phyloP scores from a whole-genome alignment of 2,888 invertebrate species.

The Drosophila atripex region DNA sequence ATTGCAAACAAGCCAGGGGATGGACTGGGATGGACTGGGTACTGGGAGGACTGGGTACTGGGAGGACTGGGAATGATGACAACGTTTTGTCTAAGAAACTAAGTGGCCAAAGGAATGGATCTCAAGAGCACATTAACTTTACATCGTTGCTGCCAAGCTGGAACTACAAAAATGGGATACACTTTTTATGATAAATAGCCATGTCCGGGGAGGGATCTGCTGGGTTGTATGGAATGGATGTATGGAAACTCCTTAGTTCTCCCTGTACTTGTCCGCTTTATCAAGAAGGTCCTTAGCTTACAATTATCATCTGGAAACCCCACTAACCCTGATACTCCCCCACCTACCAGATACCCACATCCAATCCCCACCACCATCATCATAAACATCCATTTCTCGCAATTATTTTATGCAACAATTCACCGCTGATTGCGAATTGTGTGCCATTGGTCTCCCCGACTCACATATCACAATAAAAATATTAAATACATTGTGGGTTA shows the following conservation, averaged over 20 bases:
- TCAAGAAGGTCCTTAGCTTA: no score
- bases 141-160: constrained; percentile 12
- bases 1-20: constrained; percentile 22
- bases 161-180: background rate
- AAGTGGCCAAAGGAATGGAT: constrained; percentile 3
- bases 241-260: no score
- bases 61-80: constrained; percentile 20
- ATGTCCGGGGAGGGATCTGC: background rate
- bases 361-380: background rate
- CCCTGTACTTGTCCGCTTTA: no score
- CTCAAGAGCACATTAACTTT: constrained; percentile 29
- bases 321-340: background rate
- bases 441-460: constrained; percentile 9
- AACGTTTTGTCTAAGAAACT: constrained; percentile 31
- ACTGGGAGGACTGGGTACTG: background rate
- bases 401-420: constrained; percentile 43
- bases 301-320: background rate
- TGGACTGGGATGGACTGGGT: background rate
- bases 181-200: background rate
- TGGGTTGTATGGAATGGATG: no score
- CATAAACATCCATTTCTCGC: constrained; percentile 25
- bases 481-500: constrained; percentile 60
- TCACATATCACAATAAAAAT: constrained; percentile 63
- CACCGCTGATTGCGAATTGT: constrained; percentile 41
- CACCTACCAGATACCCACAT: background rate